A percentile compares a stretch with the other conserved stretches of the same genome.
Evolutionary conservation across 2,113 vertebrate species (phyloP).

Genomic region (Trichechus manatus): DNA sequence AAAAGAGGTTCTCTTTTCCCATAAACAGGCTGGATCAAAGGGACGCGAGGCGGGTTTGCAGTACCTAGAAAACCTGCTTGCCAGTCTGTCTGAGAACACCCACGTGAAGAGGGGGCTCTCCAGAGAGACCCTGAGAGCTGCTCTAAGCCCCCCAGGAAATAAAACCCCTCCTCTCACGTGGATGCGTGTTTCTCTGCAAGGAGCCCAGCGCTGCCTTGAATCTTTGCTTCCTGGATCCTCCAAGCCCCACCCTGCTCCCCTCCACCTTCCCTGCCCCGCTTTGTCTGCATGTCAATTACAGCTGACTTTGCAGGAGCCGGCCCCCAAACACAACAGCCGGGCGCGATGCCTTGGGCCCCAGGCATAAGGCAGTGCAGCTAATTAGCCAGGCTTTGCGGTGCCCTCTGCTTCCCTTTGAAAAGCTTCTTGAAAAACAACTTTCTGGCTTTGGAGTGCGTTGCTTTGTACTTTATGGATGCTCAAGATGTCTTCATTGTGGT

Average conservation of each 20-base stretch:
- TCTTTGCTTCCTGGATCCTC: conserved; percentile 28
- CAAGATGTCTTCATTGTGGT: not conserved
- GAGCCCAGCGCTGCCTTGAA: not conserved
- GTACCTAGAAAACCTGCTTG: conserved; percentile 2
- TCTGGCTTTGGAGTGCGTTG: not conserved
- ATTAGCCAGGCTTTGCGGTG: conserved; percentile 75
- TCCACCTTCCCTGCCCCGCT: not conserved
- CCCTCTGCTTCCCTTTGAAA: conserved; percentile 50
- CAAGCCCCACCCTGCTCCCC: not conserved
- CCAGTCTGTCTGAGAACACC: not conserved
- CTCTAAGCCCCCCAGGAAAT: not conserved
- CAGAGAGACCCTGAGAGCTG: not conserved
- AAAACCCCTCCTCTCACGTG: fast-evolving
- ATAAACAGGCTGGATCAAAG: not conserved
- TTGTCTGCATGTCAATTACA: conserved; percentile 60
- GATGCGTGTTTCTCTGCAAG: not conserved
- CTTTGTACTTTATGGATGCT: not conserved
- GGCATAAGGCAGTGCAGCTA: conserved; percentile 74
- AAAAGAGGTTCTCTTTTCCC: not conserved
- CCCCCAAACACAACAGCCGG: conserved; percentile 29
- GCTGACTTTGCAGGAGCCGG: conserved; percentile 66
- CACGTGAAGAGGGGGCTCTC: not conserved
- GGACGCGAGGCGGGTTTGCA: not conserved
- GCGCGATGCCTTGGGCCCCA: not conserved
- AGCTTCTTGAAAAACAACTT: conserved; percentile 59